Conservation (phyloP, 64 coral and sea anemone genomes). For the Porites lutea region DNA sequence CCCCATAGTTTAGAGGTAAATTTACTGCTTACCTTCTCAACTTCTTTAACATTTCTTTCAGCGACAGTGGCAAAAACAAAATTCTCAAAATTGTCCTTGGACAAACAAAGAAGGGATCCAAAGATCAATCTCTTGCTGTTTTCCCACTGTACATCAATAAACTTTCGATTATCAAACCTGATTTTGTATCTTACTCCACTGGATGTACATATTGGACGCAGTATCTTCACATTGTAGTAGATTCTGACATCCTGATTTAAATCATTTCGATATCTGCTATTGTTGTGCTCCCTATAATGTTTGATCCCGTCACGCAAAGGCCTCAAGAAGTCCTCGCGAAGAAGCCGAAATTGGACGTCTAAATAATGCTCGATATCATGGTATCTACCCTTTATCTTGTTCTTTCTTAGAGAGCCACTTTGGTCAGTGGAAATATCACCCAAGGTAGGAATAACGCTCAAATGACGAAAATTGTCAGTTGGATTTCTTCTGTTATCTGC, state of each 20-base stretch:
- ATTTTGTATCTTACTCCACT: conserved; percentile 62
- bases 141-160: conserved; percentile 62
- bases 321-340: conserved; percentile 73
- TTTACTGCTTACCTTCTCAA: conserved; percentile 39
- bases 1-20: too few relatives aligned
- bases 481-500: conserved; percentile 12
- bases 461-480: conserved; percentile 60
- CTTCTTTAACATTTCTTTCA: conserved; percentile 37
- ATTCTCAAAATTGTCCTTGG: conserved; percentile 70
- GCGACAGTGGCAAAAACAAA: conserved; percentile 68
- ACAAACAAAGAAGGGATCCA: conserved; percentile 70
- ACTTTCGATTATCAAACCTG: conserved; percentile 48
- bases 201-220: conserved; percentile 34
- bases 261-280: neutral
- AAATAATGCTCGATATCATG: conserved; percentile 53
- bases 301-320: conserved; percentile 68
- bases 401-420: conserved; percentile 20
- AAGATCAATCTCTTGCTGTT: conserved; percentile 75
- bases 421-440: conserved; percentile 25
- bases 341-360: conserved; percentile 74
- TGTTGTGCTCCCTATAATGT: neutral
- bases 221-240: conserved; percentile 53
- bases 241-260: conserved; percentile 45
- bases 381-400: conserved; percentile 61
- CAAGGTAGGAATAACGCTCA: conserved; percentile 57